These are phyloP conservation scores for Neelides folsomi DNA, from an alignment of 2,888 invertebrate species.

Conservation along the genomic window DNA sequence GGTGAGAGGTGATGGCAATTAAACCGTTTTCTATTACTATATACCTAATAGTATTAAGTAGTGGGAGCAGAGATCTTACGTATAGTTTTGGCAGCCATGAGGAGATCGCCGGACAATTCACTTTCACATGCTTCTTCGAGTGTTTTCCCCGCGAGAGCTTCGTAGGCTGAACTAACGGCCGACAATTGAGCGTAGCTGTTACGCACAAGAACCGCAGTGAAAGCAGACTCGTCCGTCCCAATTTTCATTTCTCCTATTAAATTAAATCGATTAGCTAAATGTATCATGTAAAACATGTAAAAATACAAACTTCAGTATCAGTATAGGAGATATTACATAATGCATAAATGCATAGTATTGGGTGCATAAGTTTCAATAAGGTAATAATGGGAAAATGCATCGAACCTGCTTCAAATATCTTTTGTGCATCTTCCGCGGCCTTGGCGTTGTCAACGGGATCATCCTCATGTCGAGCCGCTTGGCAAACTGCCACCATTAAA, in stretches of 20 bases:
- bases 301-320: not conserved
- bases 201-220: conserved; percentile 37
- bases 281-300: not conserved
- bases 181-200: conserved; percentile 39
- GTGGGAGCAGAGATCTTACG: conserved; percentile 19
- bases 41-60: too few relatives aligned
- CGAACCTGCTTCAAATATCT: conserved; percentile 31
- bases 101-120: conserved; percentile 28
- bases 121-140: conserved; percentile 24
- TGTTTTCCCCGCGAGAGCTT: conserved; percentile 23
- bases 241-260: conserved; percentile 34
- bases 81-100: conserved; percentile 31
- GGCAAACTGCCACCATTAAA: conserved; percentile 39
- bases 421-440: conserved; percentile 28
- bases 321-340: too few relatives aligned
- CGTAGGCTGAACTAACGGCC: conserved; percentile 26
- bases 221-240: conserved; percentile 37
- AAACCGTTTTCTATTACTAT: too few relatives aligned
- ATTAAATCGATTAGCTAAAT: too few relatives aligned
- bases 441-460: conserved; percentile 19
- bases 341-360: not conserved
- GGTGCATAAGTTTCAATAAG: not conserved
- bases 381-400: not conserved
- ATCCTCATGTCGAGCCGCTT: conserved; percentile 30
- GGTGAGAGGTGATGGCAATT: not conserved